phyloP scores from a whole-genome alignment of 2,888 invertebrate species.

The Sympetrum striolatum region DNA sequence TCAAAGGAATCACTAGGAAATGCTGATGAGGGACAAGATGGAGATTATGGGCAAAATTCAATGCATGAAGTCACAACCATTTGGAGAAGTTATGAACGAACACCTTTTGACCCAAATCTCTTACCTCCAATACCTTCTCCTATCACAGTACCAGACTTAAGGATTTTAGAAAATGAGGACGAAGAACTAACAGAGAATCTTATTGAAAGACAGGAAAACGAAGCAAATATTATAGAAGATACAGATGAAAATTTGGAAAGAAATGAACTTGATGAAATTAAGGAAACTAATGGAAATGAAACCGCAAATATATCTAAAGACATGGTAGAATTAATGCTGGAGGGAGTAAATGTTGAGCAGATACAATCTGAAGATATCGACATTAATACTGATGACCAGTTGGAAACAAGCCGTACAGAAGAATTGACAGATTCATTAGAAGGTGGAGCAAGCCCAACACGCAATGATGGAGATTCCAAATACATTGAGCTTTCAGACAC shows the following conservation, averaged over 20 bases:
- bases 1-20: conserved; percentile 62
- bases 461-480: not conserved
- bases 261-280: too few relatives aligned
- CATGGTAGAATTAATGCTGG: too few relatives aligned
- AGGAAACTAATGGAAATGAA: too few relatives aligned
- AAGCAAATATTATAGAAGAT: not conserved
- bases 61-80: conserved; percentile 60
- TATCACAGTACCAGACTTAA: not conserved
- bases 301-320: too few relatives aligned
- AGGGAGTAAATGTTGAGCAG: too few relatives aligned
- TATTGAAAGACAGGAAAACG: not conserved
- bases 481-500: not conserved
- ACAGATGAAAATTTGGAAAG: too few relatives aligned
- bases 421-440: not conserved
- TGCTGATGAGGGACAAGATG: conserved; percentile 55
- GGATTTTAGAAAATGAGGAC: not conserved
- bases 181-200: not conserved
- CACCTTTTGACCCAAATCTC: conserved; percentile 71
- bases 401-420: not conserved
- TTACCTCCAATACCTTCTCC: conserved; percentile 63
- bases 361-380: too few relatives aligned
- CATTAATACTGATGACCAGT: not conserved
- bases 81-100: conserved; percentile 75
- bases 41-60: conserved; percentile 44
- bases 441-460: not conserved